Percentiles rank a stretch among this genome's conserved stretches.
phyloP scores from a whole-genome alignment of 2,888 invertebrate species.

The Latrodectus elegans region DNA sequence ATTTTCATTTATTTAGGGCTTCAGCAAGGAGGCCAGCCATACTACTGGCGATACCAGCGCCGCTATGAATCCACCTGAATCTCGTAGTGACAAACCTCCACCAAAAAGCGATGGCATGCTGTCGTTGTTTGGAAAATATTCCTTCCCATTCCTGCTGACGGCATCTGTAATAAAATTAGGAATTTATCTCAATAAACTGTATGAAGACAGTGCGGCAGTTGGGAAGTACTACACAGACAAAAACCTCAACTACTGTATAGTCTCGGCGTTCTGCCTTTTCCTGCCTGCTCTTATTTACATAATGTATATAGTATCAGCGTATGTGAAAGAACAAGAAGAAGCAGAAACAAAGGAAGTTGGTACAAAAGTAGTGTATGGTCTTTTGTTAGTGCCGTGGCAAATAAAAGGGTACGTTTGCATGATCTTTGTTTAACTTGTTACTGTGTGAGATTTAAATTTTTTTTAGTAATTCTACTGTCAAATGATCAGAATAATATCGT shows the following conservation, averaged over 20 bases:
- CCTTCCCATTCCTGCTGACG: slow-evolving; percentile 68
- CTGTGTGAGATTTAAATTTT: no score
- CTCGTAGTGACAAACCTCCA: neutral
- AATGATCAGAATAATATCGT: no score
- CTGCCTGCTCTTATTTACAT: slow-evolving; percentile 70
- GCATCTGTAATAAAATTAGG: slow-evolving; percentile 60
- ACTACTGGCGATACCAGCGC: neutral
- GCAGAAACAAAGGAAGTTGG: slow-evolving; percentile 60
- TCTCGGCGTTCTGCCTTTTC: slow-evolving; percentile 61
- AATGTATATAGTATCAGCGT: slow-evolving; percentile 68
- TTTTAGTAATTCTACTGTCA: no score
- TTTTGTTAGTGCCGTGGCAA: slow-evolving; percentile 71
- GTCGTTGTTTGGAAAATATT: slow-evolving; percentile 39
- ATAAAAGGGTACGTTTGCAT: slow-evolving; percentile 69
- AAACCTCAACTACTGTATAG: slow-evolving; percentile 62
- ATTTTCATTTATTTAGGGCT: no score
- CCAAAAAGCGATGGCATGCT: slow-evolving; percentile 10
- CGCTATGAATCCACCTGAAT: neutral
- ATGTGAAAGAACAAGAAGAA: slow-evolving; percentile 67
- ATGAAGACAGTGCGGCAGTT: slow-evolving; percentile 70
- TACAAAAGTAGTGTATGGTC: slow-evolving; percentile 70
- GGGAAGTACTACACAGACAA: slow-evolving; percentile 56
- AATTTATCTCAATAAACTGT: slow-evolving; percentile 71
- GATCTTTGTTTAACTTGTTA: no score
- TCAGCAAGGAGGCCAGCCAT: neutral